phyloP scores from a whole-genome alignment of 2,113 vertebrate species.

The Hydrolagus affinis region DNA sequence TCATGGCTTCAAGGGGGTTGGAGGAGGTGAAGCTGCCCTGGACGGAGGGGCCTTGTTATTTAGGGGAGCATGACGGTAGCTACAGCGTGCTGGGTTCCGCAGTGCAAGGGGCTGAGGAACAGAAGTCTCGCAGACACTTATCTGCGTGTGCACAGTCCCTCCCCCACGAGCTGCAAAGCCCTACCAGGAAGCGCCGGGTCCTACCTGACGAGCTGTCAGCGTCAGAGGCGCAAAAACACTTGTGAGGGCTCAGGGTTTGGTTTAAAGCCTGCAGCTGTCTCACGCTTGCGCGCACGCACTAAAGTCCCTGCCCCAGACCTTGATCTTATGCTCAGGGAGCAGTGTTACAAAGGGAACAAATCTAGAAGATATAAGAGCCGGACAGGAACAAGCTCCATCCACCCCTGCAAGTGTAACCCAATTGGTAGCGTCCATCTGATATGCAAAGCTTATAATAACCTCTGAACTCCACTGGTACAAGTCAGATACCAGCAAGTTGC shows the following conservation, averaged over 20 bases:
- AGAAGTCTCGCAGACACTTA: slow-evolving; percentile 43
- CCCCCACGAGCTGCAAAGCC: slow-evolving; percentile 47
- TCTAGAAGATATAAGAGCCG: neutral
- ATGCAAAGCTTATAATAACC: slow-evolving; percentile 37
- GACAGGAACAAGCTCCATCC: neutral
- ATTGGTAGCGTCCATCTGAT: slow-evolving; percentile 47
- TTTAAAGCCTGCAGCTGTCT: neutral
- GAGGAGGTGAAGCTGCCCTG: no score
- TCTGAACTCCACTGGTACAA: slow-evolving; percentile 31
- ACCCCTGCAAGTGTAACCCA: slow-evolving; percentile 35
- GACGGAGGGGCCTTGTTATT: slow-evolving; percentile 32
- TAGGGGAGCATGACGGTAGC: slow-evolving; percentile 47
- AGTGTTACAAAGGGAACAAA: neutral
- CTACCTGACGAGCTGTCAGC: slow-evolving; percentile 40
- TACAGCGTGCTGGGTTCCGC: slow-evolving; percentile 43
- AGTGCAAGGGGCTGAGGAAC: slow-evolving; percentile 35
- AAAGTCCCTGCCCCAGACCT: neutral
- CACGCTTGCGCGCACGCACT: neutral
- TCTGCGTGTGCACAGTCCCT: slow-evolving; percentile 52
- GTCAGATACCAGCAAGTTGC: slow-evolving; percentile 18
- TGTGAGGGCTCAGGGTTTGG: neutral
- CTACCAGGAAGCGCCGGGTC: slow-evolving; percentile 52
- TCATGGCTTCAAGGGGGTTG: slow-evolving; percentile 33
- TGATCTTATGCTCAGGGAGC: neutral
- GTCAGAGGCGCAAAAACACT: neutral